Evolutionary conservation across 2,113 vertebrate species (phyloP).

Genomic region (Tragelaphus buxtoni): DNA sequence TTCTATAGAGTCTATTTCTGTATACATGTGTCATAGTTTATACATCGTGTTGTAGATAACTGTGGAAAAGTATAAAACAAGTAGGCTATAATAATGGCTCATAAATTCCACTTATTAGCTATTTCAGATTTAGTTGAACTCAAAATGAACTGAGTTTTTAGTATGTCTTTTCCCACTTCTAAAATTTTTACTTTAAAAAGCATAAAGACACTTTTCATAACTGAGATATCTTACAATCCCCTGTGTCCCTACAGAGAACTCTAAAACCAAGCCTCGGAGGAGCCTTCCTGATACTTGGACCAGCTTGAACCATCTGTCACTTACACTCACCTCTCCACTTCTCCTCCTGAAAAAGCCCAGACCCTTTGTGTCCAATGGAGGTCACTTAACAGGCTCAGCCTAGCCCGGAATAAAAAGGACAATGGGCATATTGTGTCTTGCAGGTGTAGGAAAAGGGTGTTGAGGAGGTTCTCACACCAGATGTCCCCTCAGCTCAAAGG

Average conservation of each 20-base stretch:
- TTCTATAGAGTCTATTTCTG: neutral
- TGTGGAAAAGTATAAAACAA: neutral
- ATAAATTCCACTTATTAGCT: neutral
- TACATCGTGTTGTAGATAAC: neutral
- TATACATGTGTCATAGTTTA: neutral
- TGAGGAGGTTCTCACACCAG: constrained; percentile 78
- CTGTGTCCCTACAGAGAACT: neutral
- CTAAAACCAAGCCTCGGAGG: neutral
- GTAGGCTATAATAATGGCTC: neutral
- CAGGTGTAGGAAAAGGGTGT: neutral
- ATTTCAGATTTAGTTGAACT: neutral
- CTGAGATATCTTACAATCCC: neutral
- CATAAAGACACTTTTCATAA: neutral
- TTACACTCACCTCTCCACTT: neutral
- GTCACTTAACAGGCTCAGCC: neutral
- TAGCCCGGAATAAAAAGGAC: neutral
- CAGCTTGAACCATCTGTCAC: neutral
- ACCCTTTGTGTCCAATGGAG: neutral
- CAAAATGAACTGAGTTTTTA: neutral
- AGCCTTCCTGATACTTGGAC: neutral
- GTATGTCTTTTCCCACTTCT: neutral
- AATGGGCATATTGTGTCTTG: neutral
- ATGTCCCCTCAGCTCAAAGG: constrained; percentile 86
- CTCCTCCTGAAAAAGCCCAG: neutral
- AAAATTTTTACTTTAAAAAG: neutral